Conservation (phyloP, 2,797 vertebrate genomes). For the Cercopithecus diana region DNA sequence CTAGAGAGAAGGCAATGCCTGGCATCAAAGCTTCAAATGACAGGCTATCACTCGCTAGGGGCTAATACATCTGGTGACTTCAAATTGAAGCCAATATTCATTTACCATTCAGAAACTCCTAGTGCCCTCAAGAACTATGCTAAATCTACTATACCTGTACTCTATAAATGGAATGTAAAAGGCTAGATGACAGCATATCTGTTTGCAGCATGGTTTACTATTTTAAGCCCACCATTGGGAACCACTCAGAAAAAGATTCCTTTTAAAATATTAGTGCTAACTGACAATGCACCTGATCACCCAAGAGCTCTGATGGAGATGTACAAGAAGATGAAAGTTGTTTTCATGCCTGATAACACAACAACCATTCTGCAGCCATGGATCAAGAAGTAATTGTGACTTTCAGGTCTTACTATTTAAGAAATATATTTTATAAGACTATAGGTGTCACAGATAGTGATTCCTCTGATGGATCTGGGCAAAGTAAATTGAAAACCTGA, state of each 20-base stretch:
- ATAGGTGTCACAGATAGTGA: background rate
- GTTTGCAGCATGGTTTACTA: background rate
- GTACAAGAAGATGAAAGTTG: background rate
- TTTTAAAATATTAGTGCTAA: background rate
- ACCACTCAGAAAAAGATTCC: background rate
- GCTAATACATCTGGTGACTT: background rate
- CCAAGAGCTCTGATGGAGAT: background rate
- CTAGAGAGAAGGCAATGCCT: background rate
- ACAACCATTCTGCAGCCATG: background rate
- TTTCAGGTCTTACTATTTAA: background rate
- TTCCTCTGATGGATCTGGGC: background rate
- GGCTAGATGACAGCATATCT: background rate
- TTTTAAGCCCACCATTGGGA: background rate
- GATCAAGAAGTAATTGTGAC: background rate
- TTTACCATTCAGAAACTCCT: background rate
- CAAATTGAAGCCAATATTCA: background rate
- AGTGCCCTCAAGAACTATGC: background rate
- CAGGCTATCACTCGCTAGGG: background rate
- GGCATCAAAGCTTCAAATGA: background rate
- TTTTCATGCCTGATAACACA: background rate
- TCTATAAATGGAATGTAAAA: background rate
- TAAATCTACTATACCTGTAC: background rate
- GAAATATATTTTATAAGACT: background rate
- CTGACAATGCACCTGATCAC: background rate
- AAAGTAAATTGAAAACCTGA: background rate